Evolutionary conservation across 1,140 invertebrate species (phyloP).

Genomic region (Tetraneura akinire): DNA sequence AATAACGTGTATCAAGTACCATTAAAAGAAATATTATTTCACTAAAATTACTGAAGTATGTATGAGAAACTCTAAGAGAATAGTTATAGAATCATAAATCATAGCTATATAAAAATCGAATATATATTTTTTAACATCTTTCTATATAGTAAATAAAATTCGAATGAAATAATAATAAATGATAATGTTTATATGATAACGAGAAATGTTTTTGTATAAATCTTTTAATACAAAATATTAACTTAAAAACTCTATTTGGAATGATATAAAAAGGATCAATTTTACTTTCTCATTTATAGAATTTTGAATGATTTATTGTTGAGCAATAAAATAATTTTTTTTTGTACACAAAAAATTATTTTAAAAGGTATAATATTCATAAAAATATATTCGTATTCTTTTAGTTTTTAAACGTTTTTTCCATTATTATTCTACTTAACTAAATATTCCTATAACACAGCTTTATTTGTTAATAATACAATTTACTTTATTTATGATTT

Average conservation of each 20-base stretch:
- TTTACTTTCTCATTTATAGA: neutral
- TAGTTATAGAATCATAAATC: slow-evolving; percentile 25
- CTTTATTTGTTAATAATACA: no score
- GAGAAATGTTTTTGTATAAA: neutral
- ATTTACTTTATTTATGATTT: no score
- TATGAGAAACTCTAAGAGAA: neutral
- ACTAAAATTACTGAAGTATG: slow-evolving; percentile 1
- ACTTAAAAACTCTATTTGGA: no score
- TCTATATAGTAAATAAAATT: neutral
- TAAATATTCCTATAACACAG: no score
- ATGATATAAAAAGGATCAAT: neutral
- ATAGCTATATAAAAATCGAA: neutral
- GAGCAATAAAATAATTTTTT: neutral
- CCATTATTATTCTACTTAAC: no score
- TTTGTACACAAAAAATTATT: no score
- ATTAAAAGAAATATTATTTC: neutral
- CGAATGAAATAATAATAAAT: neutral
- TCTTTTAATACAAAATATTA: neutral
- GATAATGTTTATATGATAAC: neutral
- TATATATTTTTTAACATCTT: neutral
- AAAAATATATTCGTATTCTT: no score
- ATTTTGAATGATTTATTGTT: neutral
- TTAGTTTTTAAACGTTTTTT: no score
- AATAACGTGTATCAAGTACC: no score
- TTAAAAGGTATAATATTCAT: no score